Percentiles rank a stretch among this genome's conserved stretches.
Conservation (phyloP, 2,888 invertebrate genomes). For the Cephus sareptanus region DNA sequence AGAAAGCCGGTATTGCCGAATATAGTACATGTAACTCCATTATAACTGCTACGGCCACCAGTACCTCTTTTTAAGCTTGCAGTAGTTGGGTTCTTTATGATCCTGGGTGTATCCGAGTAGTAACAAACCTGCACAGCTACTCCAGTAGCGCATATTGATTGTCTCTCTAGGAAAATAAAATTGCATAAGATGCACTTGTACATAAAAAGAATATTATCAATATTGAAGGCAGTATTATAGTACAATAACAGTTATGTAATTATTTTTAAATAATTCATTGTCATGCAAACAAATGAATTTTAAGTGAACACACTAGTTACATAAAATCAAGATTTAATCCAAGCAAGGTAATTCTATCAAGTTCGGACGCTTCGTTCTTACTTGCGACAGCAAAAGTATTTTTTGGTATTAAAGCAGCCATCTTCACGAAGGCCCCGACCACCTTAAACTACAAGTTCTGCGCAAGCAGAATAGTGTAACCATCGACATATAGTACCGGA, state of each 20-base stretch:
- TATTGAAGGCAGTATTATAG: neutral
- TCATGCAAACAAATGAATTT: neutral
- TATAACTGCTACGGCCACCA: conserved; percentile 95
- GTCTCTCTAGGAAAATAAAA: conserved; percentile 35
- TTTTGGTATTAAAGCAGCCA: conserved; percentile 50
- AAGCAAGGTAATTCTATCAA: neutral
- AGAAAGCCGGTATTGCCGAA: conserved; percentile 93
- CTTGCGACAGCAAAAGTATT: conserved; percentile 38
- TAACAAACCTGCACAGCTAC: conserved; percentile 42
- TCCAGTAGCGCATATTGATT: conserved; percentile 31
- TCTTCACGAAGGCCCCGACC: conserved; percentile 24
- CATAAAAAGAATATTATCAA: neutral
- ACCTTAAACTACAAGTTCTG: neutral
- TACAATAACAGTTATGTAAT: conserved; percentile 30
- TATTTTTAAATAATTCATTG: conserved; percentile 8
- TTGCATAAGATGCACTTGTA: neutral
- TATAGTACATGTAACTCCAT: conserved; percentile 97
- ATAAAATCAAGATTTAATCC: conserved; percentile 5
- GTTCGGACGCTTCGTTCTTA: conserved; percentile 29
- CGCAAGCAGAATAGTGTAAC: neutral
- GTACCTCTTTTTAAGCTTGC: conserved; percentile 83
- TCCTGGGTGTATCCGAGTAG: conserved; percentile 42
- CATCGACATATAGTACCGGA: no score
- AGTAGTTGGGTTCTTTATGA: conserved; percentile 53
- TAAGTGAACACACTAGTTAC: neutral